phyloP scores from a whole-genome alignment of 2,797 vertebrate species.

The Bryconaethiops microstoma region DNA sequence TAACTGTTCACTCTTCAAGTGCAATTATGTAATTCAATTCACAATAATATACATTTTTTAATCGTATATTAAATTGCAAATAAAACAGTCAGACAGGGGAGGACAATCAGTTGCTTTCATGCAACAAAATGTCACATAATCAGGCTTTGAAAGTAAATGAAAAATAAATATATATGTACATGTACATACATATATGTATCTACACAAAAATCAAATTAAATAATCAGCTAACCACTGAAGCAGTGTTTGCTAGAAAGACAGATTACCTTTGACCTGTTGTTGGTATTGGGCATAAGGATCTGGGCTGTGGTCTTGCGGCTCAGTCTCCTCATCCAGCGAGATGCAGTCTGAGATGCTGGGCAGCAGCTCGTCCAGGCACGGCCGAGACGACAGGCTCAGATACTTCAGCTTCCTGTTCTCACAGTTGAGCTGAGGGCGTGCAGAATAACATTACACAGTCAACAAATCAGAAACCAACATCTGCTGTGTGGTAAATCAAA shows the following conservation, averaged over 20 bases:
- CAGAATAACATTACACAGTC: conserved; percentile 31
- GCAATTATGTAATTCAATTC: too few relatives aligned
- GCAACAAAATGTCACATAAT: too few relatives aligned
- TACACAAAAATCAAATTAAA: too few relatives aligned
- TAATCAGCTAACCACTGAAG: background rate
- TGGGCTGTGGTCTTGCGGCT: conserved; percentile 65
- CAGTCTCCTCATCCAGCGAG: conserved; percentile 69
- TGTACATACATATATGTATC: background rate
- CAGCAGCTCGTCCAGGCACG: conserved; percentile 79
- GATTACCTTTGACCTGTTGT: conserved; percentile 74
- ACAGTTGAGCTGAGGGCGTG: conserved; percentile 73
- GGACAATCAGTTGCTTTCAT: too few relatives aligned
- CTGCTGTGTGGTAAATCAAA: background rate
- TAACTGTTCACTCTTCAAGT: too few relatives aligned
- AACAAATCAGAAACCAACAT: conserved; percentile 1
- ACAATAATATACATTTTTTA: too few relatives aligned
- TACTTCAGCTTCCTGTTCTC: conserved; percentile 85
- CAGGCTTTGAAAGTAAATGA: too few relatives aligned
- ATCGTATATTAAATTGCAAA: too few relatives aligned
- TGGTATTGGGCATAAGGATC: conserved; percentile 74
- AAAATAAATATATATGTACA: too few relatives aligned
- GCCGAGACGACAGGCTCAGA: conserved; percentile 77
- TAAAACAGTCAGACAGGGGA: too few relatives aligned
- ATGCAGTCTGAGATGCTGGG: conserved; percentile 81
- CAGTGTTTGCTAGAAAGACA: background rate